phyloP scores from a whole-genome alignment of 1,140 invertebrate genomes.

The Littorina saxatilis region DNA sequence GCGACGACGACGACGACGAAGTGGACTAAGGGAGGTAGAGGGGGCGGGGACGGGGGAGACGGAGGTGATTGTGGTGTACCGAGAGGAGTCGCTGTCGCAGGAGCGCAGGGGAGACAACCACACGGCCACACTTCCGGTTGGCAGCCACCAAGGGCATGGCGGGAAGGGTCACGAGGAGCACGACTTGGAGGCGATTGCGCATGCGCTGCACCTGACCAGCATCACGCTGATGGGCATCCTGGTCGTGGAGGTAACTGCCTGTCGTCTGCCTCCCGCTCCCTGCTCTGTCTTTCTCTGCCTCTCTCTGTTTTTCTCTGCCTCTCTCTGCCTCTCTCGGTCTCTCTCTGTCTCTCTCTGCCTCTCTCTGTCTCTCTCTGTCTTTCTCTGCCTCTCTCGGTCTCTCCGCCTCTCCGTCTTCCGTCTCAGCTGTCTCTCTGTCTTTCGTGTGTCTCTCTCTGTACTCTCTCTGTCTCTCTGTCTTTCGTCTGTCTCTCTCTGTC shows the following conservation, averaged over 20 bases:
- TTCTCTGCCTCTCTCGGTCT: background rate
- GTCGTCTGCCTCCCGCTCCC: background rate
- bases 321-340: too few relatives aligned
- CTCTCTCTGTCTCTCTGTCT: background rate
- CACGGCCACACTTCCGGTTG: background rate
- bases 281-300: background rate
- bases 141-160: background rate
- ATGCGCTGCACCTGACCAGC: slow-evolving; percentile 63
- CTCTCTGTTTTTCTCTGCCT: too few relatives aligned
- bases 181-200: slow-evolving; percentile 53
- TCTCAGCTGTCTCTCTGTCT: background rate
- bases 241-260: slow-evolving; percentile 52
- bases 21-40: background rate
- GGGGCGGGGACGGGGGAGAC: slow-evolving; percentile 2
- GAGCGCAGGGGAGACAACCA: background rate
- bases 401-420: background rate
- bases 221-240: slow-evolving; percentile 60
- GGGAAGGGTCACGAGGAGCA: background rate
- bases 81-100: background rate
- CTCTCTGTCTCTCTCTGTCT: background rate
- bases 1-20: background rate
- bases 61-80: slow-evolving; percentile 24
- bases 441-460: background rate
- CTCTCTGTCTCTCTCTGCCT: background rate
- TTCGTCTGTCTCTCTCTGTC: background rate